Evolutionary conservation across 2,888 invertebrate species (phyloP), one percentile per base, ranked within the genome.

Genomic region (Calameuta filiformis): DNA sequence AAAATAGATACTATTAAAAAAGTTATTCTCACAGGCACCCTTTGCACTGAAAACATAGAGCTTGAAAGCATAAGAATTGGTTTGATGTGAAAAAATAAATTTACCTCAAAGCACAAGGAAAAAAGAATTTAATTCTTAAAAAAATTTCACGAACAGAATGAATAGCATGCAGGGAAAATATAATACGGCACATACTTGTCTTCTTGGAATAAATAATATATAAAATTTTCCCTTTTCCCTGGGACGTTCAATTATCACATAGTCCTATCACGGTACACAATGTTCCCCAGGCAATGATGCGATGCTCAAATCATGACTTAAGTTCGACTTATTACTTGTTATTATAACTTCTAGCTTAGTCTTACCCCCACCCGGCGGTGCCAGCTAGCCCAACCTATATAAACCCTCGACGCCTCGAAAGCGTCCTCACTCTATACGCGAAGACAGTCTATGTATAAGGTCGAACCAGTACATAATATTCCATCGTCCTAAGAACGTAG

Each of bases 381-480:
- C 83, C 86, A 79, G 85, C 86, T 89, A 87, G 86, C 87, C 84
- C 89, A 85, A 87, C 87, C 89, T 90, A 90, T 90, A 90, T 90
- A 90, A 90, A 87, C 90, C 86, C 87, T 83, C 85, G 87, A 82
- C 86, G 86, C 84, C 83, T 86, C 88, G 86, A 87, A 87, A 88
- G 86, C 88, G 87, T 88, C 87, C 87, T 88, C 90, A 90, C 86
- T 90, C 89, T 87, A 89, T 87, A 89, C 87, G 87, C 85, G 89
- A 86, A 88, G 87, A 86, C 87, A 85, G 88, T 88, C 86, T 88
- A 89, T 87, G 89, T 88, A 84, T 85, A 85, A 88, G 86, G 86
- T 85, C 81, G 83, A 83, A 85, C 84, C 83, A 82, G 83, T 71
- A 71, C 71, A 31, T 34, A 71, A 34, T 71, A 34, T 33, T 31